These are phyloP conservation scores for Hystrix cristata DNA, from an alignment of 2,113 vertebrate species.

Conservation along the genomic window DNA sequence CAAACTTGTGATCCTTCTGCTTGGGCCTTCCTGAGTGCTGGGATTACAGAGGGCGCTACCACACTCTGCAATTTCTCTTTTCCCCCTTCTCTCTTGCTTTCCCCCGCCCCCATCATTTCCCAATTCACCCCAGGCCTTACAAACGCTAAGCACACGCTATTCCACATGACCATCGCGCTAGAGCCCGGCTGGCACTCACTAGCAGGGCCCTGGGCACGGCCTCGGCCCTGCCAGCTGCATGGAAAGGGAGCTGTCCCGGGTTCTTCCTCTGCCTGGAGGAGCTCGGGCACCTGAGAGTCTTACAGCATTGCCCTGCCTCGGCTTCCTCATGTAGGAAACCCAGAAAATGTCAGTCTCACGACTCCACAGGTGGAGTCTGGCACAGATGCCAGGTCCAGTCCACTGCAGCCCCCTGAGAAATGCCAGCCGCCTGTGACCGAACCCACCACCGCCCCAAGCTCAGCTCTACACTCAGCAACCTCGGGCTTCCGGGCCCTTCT, in stretches of 20 bases:
- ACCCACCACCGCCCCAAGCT: not conserved
- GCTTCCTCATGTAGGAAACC: not conserved
- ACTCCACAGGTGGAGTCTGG: too few relatives aligned
- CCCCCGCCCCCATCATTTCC: too few relatives aligned
- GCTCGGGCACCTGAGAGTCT: not conserved
- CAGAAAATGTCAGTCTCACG: not conserved
- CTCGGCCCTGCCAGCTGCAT: too few relatives aligned
- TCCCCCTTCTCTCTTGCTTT: not conserved
- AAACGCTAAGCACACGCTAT: not conserved
- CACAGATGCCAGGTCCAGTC: rapidly evolving
- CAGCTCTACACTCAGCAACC: not conserved
- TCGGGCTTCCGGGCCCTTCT: not conserved
- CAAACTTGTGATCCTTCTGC: too few relatives aligned
- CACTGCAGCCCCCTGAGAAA: not conserved
- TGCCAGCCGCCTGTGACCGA: not conserved
- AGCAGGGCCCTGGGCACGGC: too few relatives aligned
- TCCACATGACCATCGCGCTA: too few relatives aligned
- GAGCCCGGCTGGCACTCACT: too few relatives aligned
- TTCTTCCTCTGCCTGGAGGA: too few relatives aligned
- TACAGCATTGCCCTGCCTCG: rapidly evolving
- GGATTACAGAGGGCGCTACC: too few relatives aligned
- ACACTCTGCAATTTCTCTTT: not conserved
- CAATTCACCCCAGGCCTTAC: not conserved
- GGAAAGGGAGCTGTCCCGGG: too few relatives aligned
- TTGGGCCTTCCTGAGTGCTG: too few relatives aligned